Percentiles rank a stretch among this genome's conserved stretches.
Evolutionary conservation across 2,113 vertebrate genomes (phyloP).

Genomic region (Boleophthalmus pectinirostris): DNA sequence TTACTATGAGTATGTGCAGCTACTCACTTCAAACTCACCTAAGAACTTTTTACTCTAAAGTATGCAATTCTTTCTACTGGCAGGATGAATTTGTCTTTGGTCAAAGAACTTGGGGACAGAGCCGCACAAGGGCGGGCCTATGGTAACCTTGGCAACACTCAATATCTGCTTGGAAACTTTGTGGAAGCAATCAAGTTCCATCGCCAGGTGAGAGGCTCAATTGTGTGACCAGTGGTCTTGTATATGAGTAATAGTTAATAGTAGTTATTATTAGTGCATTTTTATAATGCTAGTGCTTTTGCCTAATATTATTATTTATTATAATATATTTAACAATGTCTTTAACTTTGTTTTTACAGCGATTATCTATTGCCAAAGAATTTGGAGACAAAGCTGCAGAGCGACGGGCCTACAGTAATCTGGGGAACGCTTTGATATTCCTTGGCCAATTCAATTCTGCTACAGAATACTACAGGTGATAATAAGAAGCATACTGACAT

Average conservation of each 20-base stretch:
- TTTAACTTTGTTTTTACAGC: constrained; percentile 70
- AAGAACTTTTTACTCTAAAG: not conserved
- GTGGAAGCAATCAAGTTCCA: constrained; percentile 91
- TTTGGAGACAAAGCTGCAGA: constrained; percentile 97
- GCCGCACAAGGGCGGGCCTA: constrained; percentile 94
- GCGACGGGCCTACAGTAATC: constrained; percentile 93
- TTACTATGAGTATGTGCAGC: constrained; percentile 89
- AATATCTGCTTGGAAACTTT: constrained; percentile 95
- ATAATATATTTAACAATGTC: no score
- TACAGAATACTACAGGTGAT: constrained; percentile 94
- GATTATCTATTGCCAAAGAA: constrained; percentile 96
- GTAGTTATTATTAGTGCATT: no score
- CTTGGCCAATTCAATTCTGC: constrained; percentile 91
- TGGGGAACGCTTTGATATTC: constrained; percentile 95
- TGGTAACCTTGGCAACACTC: constrained; percentile 96
- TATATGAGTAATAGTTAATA: not conserved
- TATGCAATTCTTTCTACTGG: constrained; percentile 7
- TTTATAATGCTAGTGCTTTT: no score
- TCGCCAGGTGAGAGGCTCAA: constrained; percentile 83
- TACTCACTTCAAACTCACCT: not conserved
- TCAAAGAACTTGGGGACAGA: constrained; percentile 93
- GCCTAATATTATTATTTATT: no score
- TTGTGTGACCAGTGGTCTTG: not conserved
- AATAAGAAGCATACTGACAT: constrained; percentile 41
- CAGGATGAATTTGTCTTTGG: constrained; percentile 93